These are phyloP conservation scores for Pherbina coryleti DNA, from an alignment of 2,888 invertebrate genomes.

Conservation along the genomic window DNA sequence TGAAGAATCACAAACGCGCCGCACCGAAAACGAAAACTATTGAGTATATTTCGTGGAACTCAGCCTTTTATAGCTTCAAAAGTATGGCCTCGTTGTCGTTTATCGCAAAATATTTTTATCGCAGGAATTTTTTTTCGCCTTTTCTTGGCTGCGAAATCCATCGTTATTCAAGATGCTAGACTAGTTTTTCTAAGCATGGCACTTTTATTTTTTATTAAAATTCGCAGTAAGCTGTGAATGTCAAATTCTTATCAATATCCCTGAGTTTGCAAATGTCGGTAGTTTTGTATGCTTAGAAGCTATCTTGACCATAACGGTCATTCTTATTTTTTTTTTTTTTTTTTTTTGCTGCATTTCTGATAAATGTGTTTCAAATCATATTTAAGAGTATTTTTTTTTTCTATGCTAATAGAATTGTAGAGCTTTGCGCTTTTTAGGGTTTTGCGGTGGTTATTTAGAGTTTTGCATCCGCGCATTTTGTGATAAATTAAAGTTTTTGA, in stretches of 20 bases:
- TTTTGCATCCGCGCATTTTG: too few species aligned
- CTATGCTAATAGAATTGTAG: background rate
- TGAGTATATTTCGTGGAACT: background rate
- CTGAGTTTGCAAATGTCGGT: constrained; percentile 23
- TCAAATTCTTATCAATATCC: constrained; percentile 33
- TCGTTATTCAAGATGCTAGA: too few species aligned
- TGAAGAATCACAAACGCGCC: background rate
- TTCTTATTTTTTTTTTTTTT: too few species aligned
- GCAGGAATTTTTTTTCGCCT: too few species aligned
- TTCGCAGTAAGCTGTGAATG: background rate
- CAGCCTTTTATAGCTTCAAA: constrained; percentile 2
- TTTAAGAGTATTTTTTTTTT: background rate
- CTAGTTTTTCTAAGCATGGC: background rate
- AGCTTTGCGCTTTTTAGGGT: too few species aligned
- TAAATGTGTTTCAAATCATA: background rate
- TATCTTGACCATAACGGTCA: too few species aligned
- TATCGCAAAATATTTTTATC: background rate
- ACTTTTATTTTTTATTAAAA: background rate
- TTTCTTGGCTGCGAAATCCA: too few species aligned
- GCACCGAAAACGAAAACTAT: constrained; percentile 13
- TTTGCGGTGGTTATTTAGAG: too few species aligned
- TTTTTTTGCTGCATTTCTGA: too few species aligned
- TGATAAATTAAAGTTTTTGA: too few species aligned
- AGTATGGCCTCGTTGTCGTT: background rate
- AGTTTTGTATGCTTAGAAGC: background rate